Evolutionary conservation across 2,113 vertebrate genomes (phyloP).

Genomic region (Eira barbara): DNA sequence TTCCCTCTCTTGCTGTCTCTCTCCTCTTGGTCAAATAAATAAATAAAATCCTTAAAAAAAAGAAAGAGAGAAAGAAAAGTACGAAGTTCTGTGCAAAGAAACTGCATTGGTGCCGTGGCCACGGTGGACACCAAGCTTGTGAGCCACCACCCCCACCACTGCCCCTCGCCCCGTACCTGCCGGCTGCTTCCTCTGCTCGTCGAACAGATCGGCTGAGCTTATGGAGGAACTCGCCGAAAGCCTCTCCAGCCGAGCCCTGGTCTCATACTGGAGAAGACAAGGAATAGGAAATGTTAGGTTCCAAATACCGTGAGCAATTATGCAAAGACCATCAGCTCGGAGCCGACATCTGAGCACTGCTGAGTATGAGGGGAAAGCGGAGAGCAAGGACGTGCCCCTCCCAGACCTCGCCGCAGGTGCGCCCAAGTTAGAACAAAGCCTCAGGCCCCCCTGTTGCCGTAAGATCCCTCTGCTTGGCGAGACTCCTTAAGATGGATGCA

Average conservation of each 20-base stretch:
- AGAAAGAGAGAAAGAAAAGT: too few species aligned
- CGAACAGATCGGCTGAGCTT: conserved; percentile 95
- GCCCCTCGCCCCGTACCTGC: conserved; percentile 76
- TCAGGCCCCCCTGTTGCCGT: accelerated
- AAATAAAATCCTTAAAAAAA: too few species aligned
- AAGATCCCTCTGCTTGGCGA: too few species aligned
- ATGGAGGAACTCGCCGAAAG: conserved; percentile 90
- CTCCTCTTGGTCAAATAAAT: too few species aligned
- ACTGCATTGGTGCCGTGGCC: accelerated
- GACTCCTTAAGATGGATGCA: not conserved
- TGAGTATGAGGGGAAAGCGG: not conserved
- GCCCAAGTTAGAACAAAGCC: accelerated
- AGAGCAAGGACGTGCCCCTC: accelerated
- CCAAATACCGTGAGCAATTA: accelerated
- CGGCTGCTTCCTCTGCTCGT: conserved; percentile 90
- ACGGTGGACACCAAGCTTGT: accelerated
- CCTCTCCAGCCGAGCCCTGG: conserved; percentile 90
- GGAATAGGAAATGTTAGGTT: not conserved
- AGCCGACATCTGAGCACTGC: not conserved
- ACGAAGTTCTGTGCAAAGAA: not conserved
- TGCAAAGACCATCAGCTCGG: accelerated
- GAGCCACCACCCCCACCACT: accelerated
- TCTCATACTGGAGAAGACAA: conserved; percentile 88
- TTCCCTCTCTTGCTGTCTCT: too few species aligned
- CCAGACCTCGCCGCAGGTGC: accelerated